phyloP scores from a whole-genome alignment of 2,113 vertebrate species.

The Tragelaphus scriptus region DNA sequence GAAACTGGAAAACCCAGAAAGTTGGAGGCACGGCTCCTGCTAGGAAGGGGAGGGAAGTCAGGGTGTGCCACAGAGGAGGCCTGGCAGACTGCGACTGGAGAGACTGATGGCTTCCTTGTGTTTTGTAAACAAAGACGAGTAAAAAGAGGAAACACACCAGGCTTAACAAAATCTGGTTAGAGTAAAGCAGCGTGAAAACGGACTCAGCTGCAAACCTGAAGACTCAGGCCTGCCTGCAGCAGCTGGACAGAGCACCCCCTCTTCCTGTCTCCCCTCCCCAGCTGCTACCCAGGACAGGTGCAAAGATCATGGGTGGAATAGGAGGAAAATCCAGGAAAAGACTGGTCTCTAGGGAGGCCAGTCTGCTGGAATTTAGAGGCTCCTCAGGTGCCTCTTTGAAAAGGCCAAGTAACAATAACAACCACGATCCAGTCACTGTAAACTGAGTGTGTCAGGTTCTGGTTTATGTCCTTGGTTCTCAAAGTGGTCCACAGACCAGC shows the following conservation, averaged over 20 bases:
- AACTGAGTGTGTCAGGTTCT: background rate
- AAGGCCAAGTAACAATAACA: background rate
- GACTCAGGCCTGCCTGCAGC: background rate
- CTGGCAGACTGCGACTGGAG: background rate
- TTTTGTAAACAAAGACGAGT: conserved; percentile 73
- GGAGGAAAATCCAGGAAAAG: conserved; percentile 30
- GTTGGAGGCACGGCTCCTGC: background rate
- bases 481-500: background rate
- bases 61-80: conserved; percentile 34
- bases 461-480: background rate
- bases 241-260: background rate
- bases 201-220: conserved; percentile 49
- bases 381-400: conserved; percentile 30
- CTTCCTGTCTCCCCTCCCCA: background rate
- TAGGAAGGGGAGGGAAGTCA: background rate
- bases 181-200: conserved; percentile 52
- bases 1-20: background rate
- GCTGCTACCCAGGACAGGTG: conserved; percentile 63
- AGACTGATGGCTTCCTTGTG: conserved; percentile 52
- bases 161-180: conserved; percentile 63
- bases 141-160: conserved; percentile 63
- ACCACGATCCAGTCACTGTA: background rate
- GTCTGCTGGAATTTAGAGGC: conserved; percentile 1
- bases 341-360: background rate
- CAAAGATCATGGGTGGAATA: conserved; percentile 44